Percentiles rank a stretch among this genome's conserved stretches.
Evolutionary conservation across 2,888 invertebrate genomes (phyloP).

Genomic region (Tenthredo mesomela): DNA sequence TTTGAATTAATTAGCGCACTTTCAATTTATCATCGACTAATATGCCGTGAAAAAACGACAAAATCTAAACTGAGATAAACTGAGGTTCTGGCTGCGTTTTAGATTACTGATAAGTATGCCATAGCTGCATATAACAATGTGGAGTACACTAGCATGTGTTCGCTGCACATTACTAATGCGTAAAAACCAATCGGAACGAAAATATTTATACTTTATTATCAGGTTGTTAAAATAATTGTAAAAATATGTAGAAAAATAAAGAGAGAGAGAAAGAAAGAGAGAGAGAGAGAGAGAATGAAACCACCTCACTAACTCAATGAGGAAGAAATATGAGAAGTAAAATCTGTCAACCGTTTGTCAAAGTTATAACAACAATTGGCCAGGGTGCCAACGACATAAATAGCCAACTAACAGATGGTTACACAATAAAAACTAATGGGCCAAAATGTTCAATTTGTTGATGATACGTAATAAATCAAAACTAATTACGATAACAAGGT

Average conservation of each 20-base stretch:
- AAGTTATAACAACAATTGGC: constrained; percentile 34
- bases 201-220: constrained; percentile 41
- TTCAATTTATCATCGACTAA: background rate
- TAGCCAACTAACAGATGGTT: constrained; percentile 29
- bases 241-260: background rate
- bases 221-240: background rate
- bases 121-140: background rate
- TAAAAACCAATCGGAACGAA: constrained; percentile 7
- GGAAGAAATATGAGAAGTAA: background rate
- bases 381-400: constrained; percentile 33
- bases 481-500: constrained; percentile 60
- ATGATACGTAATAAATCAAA: constrained; percentile 44
- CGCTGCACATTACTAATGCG: background rate
- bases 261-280: background rate
- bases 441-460: constrained; percentile 43
- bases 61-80: constrained; percentile 25
- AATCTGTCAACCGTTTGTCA: constrained; percentile 31
- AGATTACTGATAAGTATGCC: constrained; percentile 21
- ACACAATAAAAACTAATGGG: constrained; percentile 46
- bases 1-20: background rate
- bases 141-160: background rate
- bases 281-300: background rate
- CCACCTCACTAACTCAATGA: background rate
- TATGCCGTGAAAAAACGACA: background rate
- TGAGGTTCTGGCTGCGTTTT: constrained; percentile 10